Evolutionary conservation across 2,113 vertebrate species (phyloP).

Genomic region (Cyprinodon tularosa): DNA sequence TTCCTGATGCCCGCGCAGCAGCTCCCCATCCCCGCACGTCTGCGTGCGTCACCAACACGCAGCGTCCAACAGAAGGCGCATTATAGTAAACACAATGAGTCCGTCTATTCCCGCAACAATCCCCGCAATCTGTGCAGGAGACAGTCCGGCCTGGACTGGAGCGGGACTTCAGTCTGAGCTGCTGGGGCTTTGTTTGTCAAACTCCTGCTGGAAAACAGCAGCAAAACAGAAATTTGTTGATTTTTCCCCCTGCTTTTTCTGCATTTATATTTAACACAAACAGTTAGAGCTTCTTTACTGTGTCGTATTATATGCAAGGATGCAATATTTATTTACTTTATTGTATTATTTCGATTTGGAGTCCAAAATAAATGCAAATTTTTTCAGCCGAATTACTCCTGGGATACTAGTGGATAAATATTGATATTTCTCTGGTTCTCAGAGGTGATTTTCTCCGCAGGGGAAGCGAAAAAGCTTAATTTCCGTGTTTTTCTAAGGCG

Average conservation of each 20-base stretch:
- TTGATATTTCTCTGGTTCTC: rapidly evolving
- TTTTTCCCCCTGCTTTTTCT: not conserved
- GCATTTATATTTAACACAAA: rapidly evolving
- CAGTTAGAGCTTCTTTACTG: rapidly evolving
- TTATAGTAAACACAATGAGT: conserved; percentile 64
- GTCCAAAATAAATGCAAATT: rapidly evolving
- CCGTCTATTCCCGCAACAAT: conserved; percentile 56
- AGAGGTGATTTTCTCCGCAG: rapidly evolving
- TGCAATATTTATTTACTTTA: not conserved
- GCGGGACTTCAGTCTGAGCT: conserved; percentile 30
- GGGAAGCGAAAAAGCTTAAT: not conserved
- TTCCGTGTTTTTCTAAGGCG: not conserved
- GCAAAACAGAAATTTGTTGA: not conserved
- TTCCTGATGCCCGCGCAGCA: conserved; percentile 29
- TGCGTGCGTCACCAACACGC: conserved; percentile 52
- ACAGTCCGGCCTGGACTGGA: conserved; percentile 35
- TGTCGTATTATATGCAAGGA: not conserved
- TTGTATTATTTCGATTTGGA: not conserved
- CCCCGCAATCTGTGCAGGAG: conserved; percentile 57
- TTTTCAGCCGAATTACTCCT: not conserved
- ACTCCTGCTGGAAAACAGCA: conserved; percentile 18
- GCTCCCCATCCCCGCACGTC: conserved; percentile 22
- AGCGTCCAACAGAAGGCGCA: conserved; percentile 55
- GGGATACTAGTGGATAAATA: rapidly evolving
- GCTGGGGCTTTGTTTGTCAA: conserved; percentile 61